Evolutionary conservation across 2,113 vertebrate species (phyloP), one percentile per base, ranked within the genome.

Genomic region (Phaethon lepturus): DNA sequence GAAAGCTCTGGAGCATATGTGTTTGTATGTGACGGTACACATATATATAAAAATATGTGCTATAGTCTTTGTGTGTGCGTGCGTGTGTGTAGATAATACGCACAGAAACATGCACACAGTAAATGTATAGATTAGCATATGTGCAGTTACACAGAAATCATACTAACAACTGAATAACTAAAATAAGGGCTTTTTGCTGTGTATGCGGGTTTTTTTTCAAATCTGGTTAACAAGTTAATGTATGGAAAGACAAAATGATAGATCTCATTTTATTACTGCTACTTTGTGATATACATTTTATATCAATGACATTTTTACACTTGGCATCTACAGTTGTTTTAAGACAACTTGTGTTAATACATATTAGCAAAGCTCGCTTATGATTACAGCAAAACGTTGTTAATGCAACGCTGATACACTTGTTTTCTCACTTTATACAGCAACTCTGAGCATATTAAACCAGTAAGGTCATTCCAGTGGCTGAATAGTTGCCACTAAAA

Each of bases 391-490:
- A 89, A 89, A 94, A 77, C 31, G 38, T 90, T 87, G 53, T 86
- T 94, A 96, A 94, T 88, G 62, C 52, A 95, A 58, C 75, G 80
- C 44, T 72, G 66, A 78, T 91, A 44, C 68, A 85, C 88, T 81
- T 92, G 67, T 92, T 92, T 97, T 95, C 93, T 94, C 86, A 93
- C 78, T 95, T 97, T 92, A 71, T 94, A 72, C 64, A 92, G 68
- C 86, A 93, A 53, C 63, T 93, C 79, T 67, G 33, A 95, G 76
- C 76, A 64, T 90, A 94, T 84, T 95, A 95, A 95, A 91, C 52
- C 60, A 78, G 60, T 94, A 64, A 95, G 86, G 76, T 96, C 63
- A 5, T 68, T 97, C 44, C 47, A 63, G 68, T 84, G 76, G 79
- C 75, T 88, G 79, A 71, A 77, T 58, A 52, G 50, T 56, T 88